These are phyloP conservation scores for Siniperca undulata DNA, from an alignment of 2,797 vertebrate genomes.

Conservation along the genomic window DNA sequence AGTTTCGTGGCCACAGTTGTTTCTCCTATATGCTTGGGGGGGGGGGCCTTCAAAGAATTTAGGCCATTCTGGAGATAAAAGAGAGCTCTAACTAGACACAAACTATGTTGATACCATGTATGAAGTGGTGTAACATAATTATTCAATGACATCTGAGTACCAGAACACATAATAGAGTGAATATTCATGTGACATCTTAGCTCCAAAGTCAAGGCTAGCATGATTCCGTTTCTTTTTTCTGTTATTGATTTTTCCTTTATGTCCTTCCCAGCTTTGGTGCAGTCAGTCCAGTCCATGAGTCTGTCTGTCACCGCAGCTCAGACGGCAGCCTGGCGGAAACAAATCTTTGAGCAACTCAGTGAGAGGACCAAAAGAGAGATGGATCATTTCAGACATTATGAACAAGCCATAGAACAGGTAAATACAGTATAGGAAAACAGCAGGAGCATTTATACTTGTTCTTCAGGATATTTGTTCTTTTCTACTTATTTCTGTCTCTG, in stretches of 20 bases:
- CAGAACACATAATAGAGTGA: background rate
- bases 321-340: conserved; percentile 92
- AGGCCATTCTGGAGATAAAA: background rate
- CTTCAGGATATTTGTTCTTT: background rate
- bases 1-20: too few relatives aligned
- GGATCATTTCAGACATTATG: conserved; percentile 95
- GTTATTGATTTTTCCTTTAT: conserved; percentile 4
- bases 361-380: conserved; percentile 94
- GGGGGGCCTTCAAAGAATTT: background rate
- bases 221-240: background rate
- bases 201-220: background rate
- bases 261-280: conserved; percentile 83
- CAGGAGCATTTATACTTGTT: background rate
- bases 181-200: background rate
- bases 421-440: background rate
- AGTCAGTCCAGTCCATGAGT: conserved; percentile 89
- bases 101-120: background rate
- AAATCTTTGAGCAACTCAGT: conserved; percentile 96
- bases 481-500: background rate
- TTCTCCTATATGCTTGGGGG: too few relatives aligned
- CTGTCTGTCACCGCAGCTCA: conserved; percentile 92
- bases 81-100: background rate
- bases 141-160: background rate
- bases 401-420: conserved; percentile 97
- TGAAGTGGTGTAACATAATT: background rate